A percentile compares a stretch with the other conserved stretches of the same genome.
These are phyloP conservation scores for Drosophila phalerata DNA, from an alignment of 2,888 invertebrate species.

Conservation along the genomic window DNA sequence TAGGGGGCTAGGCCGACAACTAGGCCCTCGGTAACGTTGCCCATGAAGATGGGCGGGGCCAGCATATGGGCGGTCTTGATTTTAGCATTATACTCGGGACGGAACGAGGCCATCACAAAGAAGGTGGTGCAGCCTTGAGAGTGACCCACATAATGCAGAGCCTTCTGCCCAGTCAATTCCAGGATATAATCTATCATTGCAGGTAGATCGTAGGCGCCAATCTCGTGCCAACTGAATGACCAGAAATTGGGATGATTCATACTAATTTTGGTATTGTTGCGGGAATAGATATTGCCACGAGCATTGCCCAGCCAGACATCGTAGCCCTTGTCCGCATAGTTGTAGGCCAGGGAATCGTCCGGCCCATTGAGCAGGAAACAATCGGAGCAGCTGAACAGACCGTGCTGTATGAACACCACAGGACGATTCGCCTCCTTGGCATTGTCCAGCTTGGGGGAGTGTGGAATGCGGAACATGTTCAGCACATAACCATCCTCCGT, in stretches of 20 bases:
- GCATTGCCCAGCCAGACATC: conserved; percentile 89
- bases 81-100: conserved; percentile 86
- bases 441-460: conserved; percentile 83
- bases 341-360: conserved; percentile 87
- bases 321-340: conserved; percentile 86
- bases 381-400: conserved; percentile 89
- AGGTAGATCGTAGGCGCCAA: conserved; percentile 87
- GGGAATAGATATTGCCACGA: conserved; percentile 88
- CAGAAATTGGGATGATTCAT: conserved; percentile 78
- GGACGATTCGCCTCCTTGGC: conserved; percentile 85
- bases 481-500: conserved; percentile 94
- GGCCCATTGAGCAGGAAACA: conserved; percentile 91
- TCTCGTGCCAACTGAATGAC: conserved; percentile 88
- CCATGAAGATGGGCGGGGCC: conserved; percentile 90
- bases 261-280: conserved; percentile 85
- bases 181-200: conserved; percentile 88
- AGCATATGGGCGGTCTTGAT: conserved; percentile 86
- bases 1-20: conserved; percentile 84
- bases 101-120: conserved; percentile 85
- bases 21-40: conserved; percentile 86
- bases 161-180: conserved; percentile 84
- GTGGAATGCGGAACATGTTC: conserved; percentile 92
- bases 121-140: conserved; percentile 87
- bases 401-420: conserved; percentile 91
- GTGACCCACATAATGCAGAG: conserved; percentile 88